Percentiles rank a stretch among this genome's conserved stretches.
Evolutionary conservation across 2,113 vertebrate genomes (phyloP).

Genomic region (Scalopus aquaticus): DNA sequence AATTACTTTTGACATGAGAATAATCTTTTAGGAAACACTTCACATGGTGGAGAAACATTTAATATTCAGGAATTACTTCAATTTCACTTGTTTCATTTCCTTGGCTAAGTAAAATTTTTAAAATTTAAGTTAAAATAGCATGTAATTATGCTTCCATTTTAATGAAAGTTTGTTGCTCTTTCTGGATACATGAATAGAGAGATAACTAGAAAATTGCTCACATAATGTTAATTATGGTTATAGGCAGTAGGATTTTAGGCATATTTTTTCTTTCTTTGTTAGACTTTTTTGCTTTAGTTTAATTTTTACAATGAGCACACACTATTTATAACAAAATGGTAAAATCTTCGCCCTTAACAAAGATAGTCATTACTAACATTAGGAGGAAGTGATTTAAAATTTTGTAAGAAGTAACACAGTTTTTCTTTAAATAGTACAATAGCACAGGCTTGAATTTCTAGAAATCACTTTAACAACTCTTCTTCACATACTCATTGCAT

Average conservation of each 20-base stretch:
- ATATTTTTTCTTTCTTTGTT: background rate
- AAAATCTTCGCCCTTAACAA: background rate
- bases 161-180: background rate
- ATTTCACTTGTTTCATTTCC: background rate
- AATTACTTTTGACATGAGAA: background rate
- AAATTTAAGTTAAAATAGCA: background rate
- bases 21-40: background rate
- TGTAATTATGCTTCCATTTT: background rate
- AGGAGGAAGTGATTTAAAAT: background rate
- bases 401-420: background rate
- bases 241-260: background rate
- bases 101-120: background rate
- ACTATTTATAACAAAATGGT: constrained; percentile 33
- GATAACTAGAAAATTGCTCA: background rate
- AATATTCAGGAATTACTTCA: constrained; percentile 3
- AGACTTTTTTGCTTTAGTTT: background rate
- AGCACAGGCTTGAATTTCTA: constrained; percentile 37
- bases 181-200: background rate
- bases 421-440: constrained; percentile 61
- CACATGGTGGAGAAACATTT: background rate
- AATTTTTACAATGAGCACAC: constrained; percentile 41
- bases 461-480: constrained; percentile 44
- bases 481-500: constrained; percentile 47
- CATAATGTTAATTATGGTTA: background rate
- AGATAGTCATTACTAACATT: background rate